Evolutionary conservation across 2,888 invertebrate species (phyloP).

Genomic region (Chorisops tibialis): DNA sequence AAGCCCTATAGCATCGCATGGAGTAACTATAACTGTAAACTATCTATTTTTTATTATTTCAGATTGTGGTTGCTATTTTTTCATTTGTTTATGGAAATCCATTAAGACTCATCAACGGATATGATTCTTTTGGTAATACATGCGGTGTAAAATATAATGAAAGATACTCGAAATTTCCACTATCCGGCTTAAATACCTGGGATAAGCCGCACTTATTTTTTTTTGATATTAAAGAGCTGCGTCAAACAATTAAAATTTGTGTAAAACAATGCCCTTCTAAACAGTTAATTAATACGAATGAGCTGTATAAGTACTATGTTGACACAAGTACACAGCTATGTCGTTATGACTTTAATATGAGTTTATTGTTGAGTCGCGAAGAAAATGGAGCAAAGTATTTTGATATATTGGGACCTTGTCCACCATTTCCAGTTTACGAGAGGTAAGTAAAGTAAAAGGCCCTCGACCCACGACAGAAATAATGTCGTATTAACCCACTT

Average conservation of each 20-base stretch:
- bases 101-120: constrained; percentile 80
- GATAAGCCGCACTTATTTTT: constrained; percentile 80
- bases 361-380: constrained; percentile 53
- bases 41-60: constrained; percentile 39
- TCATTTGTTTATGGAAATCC: constrained; percentile 87
- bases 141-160: constrained; percentile 82
- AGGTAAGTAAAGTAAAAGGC: constrained; percentile 54
- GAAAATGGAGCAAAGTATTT: constrained; percentile 45
- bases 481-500: too few species aligned
- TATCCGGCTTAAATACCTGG: constrained; percentile 77
- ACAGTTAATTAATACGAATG: constrained; percentile 60
- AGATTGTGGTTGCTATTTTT: constrained; percentile 82
- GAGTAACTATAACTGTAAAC: too few species aligned
- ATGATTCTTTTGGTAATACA: constrained; percentile 92
- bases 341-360: constrained; percentile 65
- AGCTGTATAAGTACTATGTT: constrained; percentile 69
- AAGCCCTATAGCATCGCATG: too few species aligned
- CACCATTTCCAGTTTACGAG: constrained; percentile 71
- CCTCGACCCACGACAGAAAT: too few species aligned
- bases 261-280: constrained; percentile 81
- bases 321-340: constrained; percentile 75
- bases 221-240: constrained; percentile 73
- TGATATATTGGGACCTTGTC: constrained; percentile 70
- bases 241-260: constrained; percentile 79
- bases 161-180: constrained; percentile 66